phyloP scores from a whole-genome alignment of 2,888 invertebrate species.

The Anodontia alba region DNA sequence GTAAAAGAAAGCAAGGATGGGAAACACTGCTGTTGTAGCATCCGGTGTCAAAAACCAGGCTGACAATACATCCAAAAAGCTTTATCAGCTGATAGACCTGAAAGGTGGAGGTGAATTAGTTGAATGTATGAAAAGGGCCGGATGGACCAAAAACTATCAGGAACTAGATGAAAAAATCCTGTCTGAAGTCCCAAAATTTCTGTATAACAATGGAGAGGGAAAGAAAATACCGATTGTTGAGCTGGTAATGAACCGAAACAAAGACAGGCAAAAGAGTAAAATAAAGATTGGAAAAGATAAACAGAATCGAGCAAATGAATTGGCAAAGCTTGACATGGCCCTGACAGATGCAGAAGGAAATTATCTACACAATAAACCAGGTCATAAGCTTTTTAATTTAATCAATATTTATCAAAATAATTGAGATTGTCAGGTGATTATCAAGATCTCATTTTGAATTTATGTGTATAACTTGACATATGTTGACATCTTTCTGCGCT shows the following conservation, averaged over 20 bases:
- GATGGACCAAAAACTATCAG: conserved; percentile 78
- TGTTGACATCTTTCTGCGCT: no score
- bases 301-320: conserved; percentile 70
- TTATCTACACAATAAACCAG: conserved; percentile 71
- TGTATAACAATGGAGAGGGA: conserved; percentile 97
- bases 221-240: conserved; percentile 95
- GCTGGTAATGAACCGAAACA: conserved; percentile 89
- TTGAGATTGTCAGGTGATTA: no score
- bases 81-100: conserved; percentile 95
- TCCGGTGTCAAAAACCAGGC: conserved; percentile 98
- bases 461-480: no score
- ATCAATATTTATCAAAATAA: no score
- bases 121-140: conserved; percentile 81
- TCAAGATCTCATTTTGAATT: no score
- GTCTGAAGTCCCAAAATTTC: conserved; percentile 92
- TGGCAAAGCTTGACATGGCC: conserved; percentile 79
- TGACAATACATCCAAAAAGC: conserved; percentile 71
- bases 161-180: conserved; percentile 97
- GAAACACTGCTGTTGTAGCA: conserved; percentile 86
- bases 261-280: conserved; percentile 67
- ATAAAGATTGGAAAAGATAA: conserved; percentile 67
- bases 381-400: conserved; percentile 57
- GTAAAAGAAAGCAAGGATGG: conserved; percentile 58
- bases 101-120: conserved; percentile 91
- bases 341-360: conserved; percentile 71